Evolutionary conservation across 2,113 vertebrate genomes (phyloP), one percentile per base, ranked within the genome.

Genomic region (Neogobius melanostomus): DNA sequence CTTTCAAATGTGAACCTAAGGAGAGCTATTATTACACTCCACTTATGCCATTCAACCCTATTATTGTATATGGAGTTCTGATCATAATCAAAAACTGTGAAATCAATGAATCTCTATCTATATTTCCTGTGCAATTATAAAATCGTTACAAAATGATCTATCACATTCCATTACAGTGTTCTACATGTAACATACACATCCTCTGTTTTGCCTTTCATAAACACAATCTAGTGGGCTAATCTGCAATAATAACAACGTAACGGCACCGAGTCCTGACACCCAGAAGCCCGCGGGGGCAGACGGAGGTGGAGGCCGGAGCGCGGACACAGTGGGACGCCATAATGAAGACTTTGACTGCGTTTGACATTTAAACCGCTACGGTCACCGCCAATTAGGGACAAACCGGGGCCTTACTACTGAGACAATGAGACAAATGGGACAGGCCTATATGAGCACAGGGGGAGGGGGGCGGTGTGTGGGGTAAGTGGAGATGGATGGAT

Each of bases 401-500:
- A 52, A 65, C 17, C 11, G 14, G 43, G 53, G 47, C 8, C 4
- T 57, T 53, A 1, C 17, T 45, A 51, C 59, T 69, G 66, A 69
- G 1, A 21, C 67, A 72, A 56, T 74, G 12, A 11, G 64, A 82
- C 65, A 66, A 5, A 67, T 12, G 60, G 51, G 68, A 56, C 49
- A 53, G 66, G 75, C 68, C 74, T 63, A 74, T 63, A 74, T 71
- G 64, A 72, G 54, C 56, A 66, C 68, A 60, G 44, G 79, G 67
- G 49, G n/a, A 48, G 80, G 66, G 66, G 11, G 75, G 76, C 28
- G 28, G 28, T 36, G 28, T 5, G 28, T 5, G 28, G 28, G 28
- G 28, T 36, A 36, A 65, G 85, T 71, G 90, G 91, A 90, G 91
- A 67, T 52, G 87, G 82, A 70, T 14, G 44, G 66, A 53, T 21